These are phyloP conservation scores for Clavelina lepadiformis DNA, from an alignment of 23 tunicate species.

Conservation along the genomic window DNA sequence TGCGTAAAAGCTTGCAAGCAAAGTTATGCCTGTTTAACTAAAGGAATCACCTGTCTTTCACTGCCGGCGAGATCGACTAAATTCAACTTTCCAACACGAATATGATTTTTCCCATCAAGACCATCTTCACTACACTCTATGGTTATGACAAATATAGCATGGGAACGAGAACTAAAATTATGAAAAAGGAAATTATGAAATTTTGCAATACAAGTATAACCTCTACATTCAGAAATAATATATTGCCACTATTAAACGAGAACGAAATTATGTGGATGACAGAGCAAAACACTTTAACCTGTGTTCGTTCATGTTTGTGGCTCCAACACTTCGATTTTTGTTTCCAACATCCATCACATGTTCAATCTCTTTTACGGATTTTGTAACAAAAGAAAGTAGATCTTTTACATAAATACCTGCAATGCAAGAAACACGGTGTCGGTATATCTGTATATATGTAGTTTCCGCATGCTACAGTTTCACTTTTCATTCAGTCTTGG, in stretches of 20 bases:
- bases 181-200: neutral
- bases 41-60: conserved; percentile 74
- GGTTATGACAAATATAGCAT: conserved; percentile 92
- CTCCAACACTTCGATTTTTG: conserved; percentile 93
- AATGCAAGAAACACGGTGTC: conserved; percentile 1
- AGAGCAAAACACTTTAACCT: conserved; percentile 27
- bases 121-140: conserved; percentile 95
- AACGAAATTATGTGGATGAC: neutral
- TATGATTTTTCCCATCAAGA: conserved; percentile 90
- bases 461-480: neutral
- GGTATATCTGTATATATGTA: neutral
- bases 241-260: neutral
- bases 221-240: neutral
- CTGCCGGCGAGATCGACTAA: conserved; percentile 96
- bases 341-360: conserved; percentile 99
- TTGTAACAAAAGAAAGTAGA: conserved; percentile 85
- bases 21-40: neutral
- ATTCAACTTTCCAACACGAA: conserved; percentile 89
- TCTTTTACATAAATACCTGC: conserved; percentile 92
- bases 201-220: neutral
- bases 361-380: conserved; percentile 95
- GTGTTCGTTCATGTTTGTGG: conserved; percentile 98
- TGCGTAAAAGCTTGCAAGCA: neutral
- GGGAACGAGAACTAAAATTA: conserved; percentile 88
- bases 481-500: too few species aligned